phyloP scores from a whole-genome alignment of 2,797 vertebrate species.

The Anomalospiza imberbis region DNA sequence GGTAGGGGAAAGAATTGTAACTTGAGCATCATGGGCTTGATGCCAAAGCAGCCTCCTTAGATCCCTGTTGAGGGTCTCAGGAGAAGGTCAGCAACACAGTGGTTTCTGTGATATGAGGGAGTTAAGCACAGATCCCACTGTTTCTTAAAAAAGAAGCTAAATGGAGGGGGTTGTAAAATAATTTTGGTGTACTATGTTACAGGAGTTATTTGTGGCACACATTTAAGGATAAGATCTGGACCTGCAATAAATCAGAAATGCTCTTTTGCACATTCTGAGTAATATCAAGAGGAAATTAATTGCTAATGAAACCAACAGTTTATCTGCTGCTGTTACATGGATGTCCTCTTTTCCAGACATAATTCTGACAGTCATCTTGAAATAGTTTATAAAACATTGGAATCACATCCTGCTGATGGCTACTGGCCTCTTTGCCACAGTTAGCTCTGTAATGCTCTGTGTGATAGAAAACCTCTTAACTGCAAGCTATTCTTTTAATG shows the following conservation, averaged over 20 bases:
- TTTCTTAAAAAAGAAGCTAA: neutral
- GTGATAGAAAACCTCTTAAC: neutral
- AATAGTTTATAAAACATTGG: neutral
- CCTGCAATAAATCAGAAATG: neutral
- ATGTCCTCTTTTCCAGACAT: neutral
- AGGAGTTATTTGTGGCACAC: neutral
- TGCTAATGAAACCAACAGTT: neutral
- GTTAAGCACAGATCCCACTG: neutral
- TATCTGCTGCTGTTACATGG: neutral
- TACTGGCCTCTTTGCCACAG: neutral
- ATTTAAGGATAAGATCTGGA: neutral
- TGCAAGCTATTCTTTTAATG: neutral
- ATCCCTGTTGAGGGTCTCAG: neutral
- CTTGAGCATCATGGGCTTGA: neutral
- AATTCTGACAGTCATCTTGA: neutral
- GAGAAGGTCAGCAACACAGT: neutral
- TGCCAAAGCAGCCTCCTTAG: neutral
- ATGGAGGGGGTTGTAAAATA: neutral
- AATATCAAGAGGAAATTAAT: neutral
- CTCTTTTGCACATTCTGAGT: neutral
- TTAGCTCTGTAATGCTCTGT: neutral
- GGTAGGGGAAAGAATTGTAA: neutral
- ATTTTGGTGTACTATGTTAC: neutral
- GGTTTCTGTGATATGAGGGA: neutral
- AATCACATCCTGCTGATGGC: neutral